These are phyloP conservation scores for Rhabditoides inermis DNA, from an alignment of 2,888 invertebrate species.

Conservation along the genomic window DNA sequence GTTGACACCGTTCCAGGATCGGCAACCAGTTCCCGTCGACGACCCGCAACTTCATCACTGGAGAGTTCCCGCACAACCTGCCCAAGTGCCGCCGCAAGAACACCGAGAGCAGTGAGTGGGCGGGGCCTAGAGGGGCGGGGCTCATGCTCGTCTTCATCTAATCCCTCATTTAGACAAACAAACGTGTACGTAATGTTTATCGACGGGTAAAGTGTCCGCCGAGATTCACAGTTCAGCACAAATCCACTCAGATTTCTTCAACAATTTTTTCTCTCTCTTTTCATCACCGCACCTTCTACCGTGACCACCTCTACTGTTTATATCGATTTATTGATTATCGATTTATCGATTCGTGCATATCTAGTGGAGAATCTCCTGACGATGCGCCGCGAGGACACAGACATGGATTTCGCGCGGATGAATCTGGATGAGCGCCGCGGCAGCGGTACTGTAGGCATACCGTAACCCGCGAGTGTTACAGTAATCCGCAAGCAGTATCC, in stretches of 20 bases:
- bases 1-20: constrained; percentile 21
- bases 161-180: not conserved
- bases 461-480: too few species aligned
- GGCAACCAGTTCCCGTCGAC: constrained; percentile 47
- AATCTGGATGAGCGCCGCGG: too few species aligned
- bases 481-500: too few species aligned
- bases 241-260: not conserved
- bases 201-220: not conserved
- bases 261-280: not conserved
- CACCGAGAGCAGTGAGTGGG: constrained; percentile 48
- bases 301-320: too few species aligned
- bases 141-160: too few species aligned
- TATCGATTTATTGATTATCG: too few species aligned
- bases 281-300: not conserved
- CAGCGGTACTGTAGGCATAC: too few species aligned
- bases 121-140: too few species aligned
- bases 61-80: constrained; percentile 44
- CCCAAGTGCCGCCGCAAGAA: constrained; percentile 48
- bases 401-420: too few species aligned
- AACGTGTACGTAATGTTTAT: not conserved
- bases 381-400: too few species aligned
- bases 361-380: too few species aligned
- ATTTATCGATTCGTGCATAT: too few species aligned
- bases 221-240: not conserved
- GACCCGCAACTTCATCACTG: constrained; percentile 43